These are phyloP conservation scores for Allygus modestus DNA, from an alignment of 2,888 invertebrate species.

Conservation along the genomic window DNA sequence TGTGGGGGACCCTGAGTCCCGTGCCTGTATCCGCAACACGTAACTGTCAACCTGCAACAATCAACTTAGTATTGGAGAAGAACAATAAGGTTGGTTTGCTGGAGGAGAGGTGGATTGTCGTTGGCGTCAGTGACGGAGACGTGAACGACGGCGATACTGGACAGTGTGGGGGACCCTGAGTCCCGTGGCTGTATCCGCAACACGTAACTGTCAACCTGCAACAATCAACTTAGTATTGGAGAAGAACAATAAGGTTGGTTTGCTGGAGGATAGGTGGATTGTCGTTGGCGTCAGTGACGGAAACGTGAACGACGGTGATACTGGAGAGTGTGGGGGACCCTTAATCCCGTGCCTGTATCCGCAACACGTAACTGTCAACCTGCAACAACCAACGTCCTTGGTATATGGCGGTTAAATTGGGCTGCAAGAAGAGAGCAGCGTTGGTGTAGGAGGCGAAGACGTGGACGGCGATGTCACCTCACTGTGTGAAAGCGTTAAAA, in stretches of 20 bases:
- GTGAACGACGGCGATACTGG: slow-evolving; percentile 84
- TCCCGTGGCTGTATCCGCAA: slow-evolving; percentile 90
- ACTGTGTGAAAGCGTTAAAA: no score
- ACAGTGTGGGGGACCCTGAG: slow-evolving; percentile 85
- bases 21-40: slow-evolving; percentile 87
- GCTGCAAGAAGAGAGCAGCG: no score
- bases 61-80: slow-evolving; percentile 72
- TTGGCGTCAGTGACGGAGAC: slow-evolving; percentile 93
- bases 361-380: slow-evolving; percentile 83
- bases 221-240: slow-evolving; percentile 76
- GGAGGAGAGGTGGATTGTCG: slow-evolving; percentile 93
- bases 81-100: slow-evolving; percentile 82
- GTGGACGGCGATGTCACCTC: neutral
- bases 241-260: slow-evolving; percentile 87
- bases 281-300: slow-evolving; percentile 94
- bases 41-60: slow-evolving; percentile 77
- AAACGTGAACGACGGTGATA: slow-evolving; percentile 86
- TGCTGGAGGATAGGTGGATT: slow-evolving; percentile 91
- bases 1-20: slow-evolving; percentile 87
- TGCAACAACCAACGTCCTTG: slow-evolving; percentile 68
- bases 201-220: slow-evolving; percentile 79
- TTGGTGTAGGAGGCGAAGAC: neutral
- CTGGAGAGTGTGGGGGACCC: slow-evolving; percentile 83
- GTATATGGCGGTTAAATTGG: no score
- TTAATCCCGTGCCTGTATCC: slow-evolving; percentile 87